Evolutionary conservation across 2,113 vertebrate species (phyloP).

Genomic region (Telmatochromis bifrenatus): DNA sequence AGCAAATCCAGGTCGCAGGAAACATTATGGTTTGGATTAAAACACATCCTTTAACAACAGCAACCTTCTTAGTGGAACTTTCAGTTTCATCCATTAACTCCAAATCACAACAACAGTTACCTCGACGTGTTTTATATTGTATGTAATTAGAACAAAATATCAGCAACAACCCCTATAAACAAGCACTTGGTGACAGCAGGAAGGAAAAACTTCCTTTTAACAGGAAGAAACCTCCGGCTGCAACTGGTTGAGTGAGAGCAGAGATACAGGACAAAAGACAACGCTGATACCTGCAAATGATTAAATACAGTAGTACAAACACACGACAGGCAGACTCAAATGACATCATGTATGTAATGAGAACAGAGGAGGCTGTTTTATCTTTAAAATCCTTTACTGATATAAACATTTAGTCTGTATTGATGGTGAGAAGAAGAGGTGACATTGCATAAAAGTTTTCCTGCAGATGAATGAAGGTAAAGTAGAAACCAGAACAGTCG

Average conservation of each 20-base stretch:
- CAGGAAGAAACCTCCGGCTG: background rate
- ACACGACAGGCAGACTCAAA: background rate
- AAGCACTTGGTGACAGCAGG: background rate
- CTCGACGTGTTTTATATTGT: background rate
- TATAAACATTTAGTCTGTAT: background rate
- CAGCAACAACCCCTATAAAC: background rate
- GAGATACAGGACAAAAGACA: background rate
- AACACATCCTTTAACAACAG: background rate
- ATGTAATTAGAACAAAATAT: background rate
- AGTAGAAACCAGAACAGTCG: background rate
- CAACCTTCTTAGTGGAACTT: background rate
- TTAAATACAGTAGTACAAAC: background rate
- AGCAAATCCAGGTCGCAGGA: background rate
- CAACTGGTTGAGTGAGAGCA: background rate
- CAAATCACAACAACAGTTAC: background rate
- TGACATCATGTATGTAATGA: background rate
- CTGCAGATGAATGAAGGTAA: background rate
- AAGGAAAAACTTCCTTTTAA: background rate
- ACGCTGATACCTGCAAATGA: background rate
- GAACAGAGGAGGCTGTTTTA: background rate
- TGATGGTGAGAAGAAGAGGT: background rate
- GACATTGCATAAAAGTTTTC: background rate
- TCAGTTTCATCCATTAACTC: background rate
- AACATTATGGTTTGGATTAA: background rate
- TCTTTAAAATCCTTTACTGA: background rate